These are phyloP conservation scores for Bombus picipes DNA, from an alignment of 1,140 invertebrate species.

Conservation along the genomic window DNA sequence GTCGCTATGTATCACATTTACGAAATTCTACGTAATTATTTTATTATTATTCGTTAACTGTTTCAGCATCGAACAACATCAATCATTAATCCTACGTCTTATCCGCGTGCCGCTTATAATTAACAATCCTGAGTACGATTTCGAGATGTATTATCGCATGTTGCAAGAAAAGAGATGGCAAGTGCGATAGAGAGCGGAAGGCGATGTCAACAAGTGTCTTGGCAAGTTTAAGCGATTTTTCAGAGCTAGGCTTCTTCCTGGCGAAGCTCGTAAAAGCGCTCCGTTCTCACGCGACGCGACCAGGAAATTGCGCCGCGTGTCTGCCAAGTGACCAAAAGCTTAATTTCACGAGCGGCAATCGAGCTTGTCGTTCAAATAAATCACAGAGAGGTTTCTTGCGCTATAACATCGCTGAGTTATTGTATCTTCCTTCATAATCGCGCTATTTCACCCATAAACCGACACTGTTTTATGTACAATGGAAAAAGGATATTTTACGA, in stretches of 20 bases:
- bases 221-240: constrained; percentile 57
- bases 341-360: constrained; percentile 30
- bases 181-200: neutral
- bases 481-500: neutral
- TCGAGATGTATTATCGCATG: constrained; percentile 13
- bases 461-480: neutral
- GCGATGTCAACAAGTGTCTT: constrained; percentile 70
- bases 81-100: rapidly evolving
- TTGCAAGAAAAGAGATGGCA: constrained; percentile 14
- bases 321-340: constrained; percentile 29
- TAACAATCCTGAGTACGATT: neutral
- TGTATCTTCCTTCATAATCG: neutral
- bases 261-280: constrained; percentile 30
- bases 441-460: neutral
- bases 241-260: constrained; percentile 30
- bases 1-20: neutral
- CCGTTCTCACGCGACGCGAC: constrained; percentile 28
- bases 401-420: neutral
- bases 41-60: neutral
- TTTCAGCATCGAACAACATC: neutral
- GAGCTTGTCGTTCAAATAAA: constrained; percentile 6
- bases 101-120: neutral
- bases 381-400: neutral
- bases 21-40: neutral
- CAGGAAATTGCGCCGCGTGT: constrained; percentile 37